Evolutionary conservation across 2,888 invertebrate species (phyloP).

Genomic region (Zhuqinia jingwanae): DNA sequence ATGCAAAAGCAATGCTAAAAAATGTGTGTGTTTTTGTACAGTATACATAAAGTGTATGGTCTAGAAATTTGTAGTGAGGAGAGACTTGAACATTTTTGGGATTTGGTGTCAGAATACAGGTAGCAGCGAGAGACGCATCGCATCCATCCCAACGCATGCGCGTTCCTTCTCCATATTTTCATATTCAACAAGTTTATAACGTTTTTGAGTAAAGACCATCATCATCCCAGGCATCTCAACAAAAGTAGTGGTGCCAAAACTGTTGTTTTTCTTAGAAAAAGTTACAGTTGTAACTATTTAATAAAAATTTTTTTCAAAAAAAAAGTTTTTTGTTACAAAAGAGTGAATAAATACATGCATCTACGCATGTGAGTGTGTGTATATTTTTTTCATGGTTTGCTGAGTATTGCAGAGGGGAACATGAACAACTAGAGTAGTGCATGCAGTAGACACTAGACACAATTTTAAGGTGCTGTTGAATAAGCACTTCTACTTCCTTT

Average conservation of each 20-base stretch:
- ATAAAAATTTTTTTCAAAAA: constrained; percentile 8
- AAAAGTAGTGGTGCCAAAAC: constrained; percentile 37
- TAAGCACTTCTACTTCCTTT: constrained; percentile 57
- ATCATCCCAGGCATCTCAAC: neutral
- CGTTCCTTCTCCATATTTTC: no score
- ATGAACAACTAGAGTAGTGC: constrained; percentile 7
- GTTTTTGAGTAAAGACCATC: neutral
- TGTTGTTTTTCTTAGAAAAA: neutral
- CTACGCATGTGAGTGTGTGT: no score
- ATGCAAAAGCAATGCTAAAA: neutral
- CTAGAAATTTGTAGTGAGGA: constrained; percentile 77
- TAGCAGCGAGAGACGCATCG: constrained; percentile 66
- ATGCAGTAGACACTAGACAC: no score
- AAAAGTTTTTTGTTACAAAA: neutral
- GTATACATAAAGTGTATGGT: constrained; percentile 56
- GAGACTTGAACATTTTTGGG: constrained; percentile 79
- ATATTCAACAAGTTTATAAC: no score
- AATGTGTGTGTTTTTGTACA: neutral
- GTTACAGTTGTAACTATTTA: neutral
- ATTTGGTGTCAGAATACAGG: constrained; percentile 78
- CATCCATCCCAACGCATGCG: no score
- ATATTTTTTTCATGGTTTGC: no score
- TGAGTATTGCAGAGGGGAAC: constrained; percentile 7
- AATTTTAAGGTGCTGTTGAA: no score
- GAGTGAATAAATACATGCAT: constrained; percentile 6